Evolutionary conservation across 1,140 invertebrate genomes (phyloP).

Genomic region (Asbolus verrucosus): DNA sequence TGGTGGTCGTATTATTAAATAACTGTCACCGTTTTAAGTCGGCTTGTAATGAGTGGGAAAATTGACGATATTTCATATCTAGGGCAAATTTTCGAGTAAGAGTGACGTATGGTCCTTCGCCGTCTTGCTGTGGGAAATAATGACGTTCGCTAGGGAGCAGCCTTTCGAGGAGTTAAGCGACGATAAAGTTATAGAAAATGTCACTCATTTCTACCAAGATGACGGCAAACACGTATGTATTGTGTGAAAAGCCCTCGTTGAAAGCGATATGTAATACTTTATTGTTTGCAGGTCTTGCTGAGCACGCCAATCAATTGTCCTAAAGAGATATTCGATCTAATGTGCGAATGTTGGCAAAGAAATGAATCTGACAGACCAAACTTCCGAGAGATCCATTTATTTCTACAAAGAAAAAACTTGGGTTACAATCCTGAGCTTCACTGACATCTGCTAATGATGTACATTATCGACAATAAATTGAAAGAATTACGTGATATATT

Average conservation of each 20-base stretch:
- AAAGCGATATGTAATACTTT: conserved; percentile 36
- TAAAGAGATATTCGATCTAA: conserved; percentile 92
- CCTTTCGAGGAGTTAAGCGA: conserved; percentile 84
- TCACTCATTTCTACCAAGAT: conserved; percentile 77
- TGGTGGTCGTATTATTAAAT: too few species aligned
- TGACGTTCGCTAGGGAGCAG: conserved; percentile 86
- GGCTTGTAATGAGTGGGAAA: conserved; percentile 13
- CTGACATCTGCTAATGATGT: conserved; percentile 54
- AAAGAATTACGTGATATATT: conserved; percentile 52
- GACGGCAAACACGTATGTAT: conserved; percentile 71
- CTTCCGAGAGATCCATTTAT: conserved; percentile 92
- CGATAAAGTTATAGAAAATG: conserved; percentile 84
- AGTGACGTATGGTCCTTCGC: conserved; percentile 92
- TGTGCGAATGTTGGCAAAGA: conserved; percentile 94
- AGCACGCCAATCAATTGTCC: conserved; percentile 85
- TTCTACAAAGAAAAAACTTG: conserved; percentile 90
- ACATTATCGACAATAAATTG: conserved; percentile 56
- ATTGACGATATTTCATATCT: conserved; percentile 13
- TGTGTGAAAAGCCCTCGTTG: neutral
- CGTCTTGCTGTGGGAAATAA: conserved; percentile 90
- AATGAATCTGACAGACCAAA: conserved; percentile 86
- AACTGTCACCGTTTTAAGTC: too few species aligned
- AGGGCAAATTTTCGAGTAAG: conserved; percentile 87
- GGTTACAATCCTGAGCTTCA: conserved; percentile 76
- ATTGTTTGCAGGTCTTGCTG: conserved; percentile 72